Percentiles rank a stretch among this genome's conserved stretches.
Conservation (phyloP, 2,888 invertebrate genomes). For the Iphiclides podalirius region DNA sequence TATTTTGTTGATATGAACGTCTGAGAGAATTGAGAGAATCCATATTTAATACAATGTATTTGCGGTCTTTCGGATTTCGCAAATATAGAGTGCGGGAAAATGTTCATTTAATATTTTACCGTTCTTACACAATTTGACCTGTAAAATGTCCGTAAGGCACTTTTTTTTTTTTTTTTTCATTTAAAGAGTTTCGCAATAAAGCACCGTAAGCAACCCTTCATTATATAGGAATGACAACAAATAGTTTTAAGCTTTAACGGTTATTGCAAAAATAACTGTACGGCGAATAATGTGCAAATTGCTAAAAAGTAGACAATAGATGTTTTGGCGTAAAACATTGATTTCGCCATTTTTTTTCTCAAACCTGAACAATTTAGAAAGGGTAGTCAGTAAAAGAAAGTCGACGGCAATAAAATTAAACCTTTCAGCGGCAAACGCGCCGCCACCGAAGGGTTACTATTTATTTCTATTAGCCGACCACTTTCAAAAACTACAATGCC, state of each 20-base stretch:
- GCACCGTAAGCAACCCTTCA: slow-evolving; percentile 20
- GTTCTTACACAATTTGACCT: not conserved
- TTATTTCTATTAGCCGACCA: slow-evolving; percentile 67
- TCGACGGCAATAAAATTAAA: slow-evolving; percentile 74
- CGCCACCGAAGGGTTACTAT: slow-evolving; percentile 74
- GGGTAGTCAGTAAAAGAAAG: slow-evolving; percentile 65
- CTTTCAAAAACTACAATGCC: slow-evolving; percentile 54
- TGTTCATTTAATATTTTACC: not conserved
- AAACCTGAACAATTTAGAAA: slow-evolving; percentile 72
- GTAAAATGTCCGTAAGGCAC: not conserved
- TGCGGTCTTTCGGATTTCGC: too few relatives aligned
- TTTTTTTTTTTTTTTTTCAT: not conserved
- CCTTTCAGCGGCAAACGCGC: slow-evolving; percentile 69
- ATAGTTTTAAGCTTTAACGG: slow-evolving; percentile 21
- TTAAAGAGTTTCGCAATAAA: slow-evolving; percentile 25
- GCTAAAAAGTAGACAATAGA: slow-evolving; percentile 47
- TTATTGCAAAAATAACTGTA: slow-evolving; percentile 30
- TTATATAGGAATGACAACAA: slow-evolving; percentile 27
- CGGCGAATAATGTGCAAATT: slow-evolving; percentile 31
- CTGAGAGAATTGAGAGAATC: too few relatives aligned
- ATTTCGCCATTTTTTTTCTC: slow-evolving; percentile 53
- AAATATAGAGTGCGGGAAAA: too few relatives aligned
- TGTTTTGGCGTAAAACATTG: slow-evolving; percentile 48
- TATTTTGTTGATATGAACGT: too few relatives aligned
- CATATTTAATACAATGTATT: too few relatives aligned